phyloP scores from a whole-genome alignment of 2,797 vertebrate species.

The Centropyge bicolor region DNA sequence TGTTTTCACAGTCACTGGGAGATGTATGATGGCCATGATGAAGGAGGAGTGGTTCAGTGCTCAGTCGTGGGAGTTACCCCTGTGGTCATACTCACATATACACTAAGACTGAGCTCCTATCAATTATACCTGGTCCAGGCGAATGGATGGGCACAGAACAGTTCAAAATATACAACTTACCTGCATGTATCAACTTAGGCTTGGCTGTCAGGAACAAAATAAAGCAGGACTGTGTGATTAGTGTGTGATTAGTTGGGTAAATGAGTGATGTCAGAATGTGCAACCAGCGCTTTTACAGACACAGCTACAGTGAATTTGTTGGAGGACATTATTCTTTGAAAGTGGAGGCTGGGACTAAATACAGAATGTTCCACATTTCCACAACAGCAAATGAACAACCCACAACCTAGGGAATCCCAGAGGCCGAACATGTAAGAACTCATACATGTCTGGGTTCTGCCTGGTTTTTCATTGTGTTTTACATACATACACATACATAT shows the following conservation, averaged over 20 bases:
- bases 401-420: neutral
- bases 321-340: neutral
- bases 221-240: slow-evolving; percentile 20
- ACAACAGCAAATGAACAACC: too few relatives aligned
- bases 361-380: neutral
- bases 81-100: slow-evolving; percentile 26
- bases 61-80: slow-evolving; percentile 31
- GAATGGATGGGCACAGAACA: slow-evolving; percentile 27
- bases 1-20: slow-evolving; percentile 55
- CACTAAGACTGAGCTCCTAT: slow-evolving; percentile 7
- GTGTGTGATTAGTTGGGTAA: neutral
- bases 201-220: slow-evolving; percentile 8
- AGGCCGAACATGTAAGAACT: neutral
- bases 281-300: slow-evolving; percentile 17
- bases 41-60: slow-evolving; percentile 9
- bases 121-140: slow-evolving; percentile 27
- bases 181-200: neutral
- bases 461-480: neutral
- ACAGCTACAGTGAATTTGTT: slow-evolving; percentile 2
- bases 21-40: slow-evolving; percentile 40
- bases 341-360: neutral
- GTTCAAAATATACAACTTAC: slow-evolving; percentile 4
- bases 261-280: slow-evolving; percentile 25
- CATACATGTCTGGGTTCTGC: neutral
- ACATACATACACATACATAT: too few relatives aligned